Base-by-base conservation (phyloP, 2,797 vertebrate species). In the Artibeus lituratus region DNA sequence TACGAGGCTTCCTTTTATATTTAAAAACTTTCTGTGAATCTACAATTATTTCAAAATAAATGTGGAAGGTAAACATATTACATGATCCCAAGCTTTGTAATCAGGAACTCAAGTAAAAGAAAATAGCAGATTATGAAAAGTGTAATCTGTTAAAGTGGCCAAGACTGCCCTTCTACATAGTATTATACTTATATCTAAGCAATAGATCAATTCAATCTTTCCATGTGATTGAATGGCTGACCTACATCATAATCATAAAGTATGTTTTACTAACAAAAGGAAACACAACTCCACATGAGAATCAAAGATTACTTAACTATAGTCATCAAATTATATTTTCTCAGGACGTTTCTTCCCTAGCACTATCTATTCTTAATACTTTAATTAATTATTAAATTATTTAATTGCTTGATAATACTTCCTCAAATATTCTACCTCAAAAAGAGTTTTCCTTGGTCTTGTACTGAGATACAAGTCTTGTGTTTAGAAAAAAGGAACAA, bases 1-100 rank as follows among this genome's bases (percentile, higher is more conserved):
- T 12, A 47, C 1, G 3, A 8, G 7, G 22, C 7, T 10, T 65
- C 2, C 0, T 8, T 57, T 14, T 35, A 44, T 15, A 26, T 29
- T 67, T 90, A 53, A 2, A 51, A 84, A 59, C 16, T 67, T 51
- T 59, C 29, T 72, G 2, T 53, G 32, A 90, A 57, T 39, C 1
- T 70, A 7, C 39, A 67, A 62, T 62, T 84, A 83, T 78, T 85
- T 89, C 14, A 80, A 80, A 69, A 77, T 74, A 62, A 69, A 86
- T 37, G 1, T 55, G 10, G 37, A 59, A 72, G 42, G 1, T 76
- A 77, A 85, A 69, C 72, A 14, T 4, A 72, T 51, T 35, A 55
- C 3, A 53, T 42, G 22, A 26, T 4, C 1, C 3, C 10, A 76
- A 69, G 29, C 4, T 86, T 44, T 96, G 21, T 15, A 59, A 59